Percentiles rank a stretch among this genome's conserved stretches.
Conservation (phyloP, 2,888 invertebrate species). For the Pachymerium ferrugineum region DNA sequence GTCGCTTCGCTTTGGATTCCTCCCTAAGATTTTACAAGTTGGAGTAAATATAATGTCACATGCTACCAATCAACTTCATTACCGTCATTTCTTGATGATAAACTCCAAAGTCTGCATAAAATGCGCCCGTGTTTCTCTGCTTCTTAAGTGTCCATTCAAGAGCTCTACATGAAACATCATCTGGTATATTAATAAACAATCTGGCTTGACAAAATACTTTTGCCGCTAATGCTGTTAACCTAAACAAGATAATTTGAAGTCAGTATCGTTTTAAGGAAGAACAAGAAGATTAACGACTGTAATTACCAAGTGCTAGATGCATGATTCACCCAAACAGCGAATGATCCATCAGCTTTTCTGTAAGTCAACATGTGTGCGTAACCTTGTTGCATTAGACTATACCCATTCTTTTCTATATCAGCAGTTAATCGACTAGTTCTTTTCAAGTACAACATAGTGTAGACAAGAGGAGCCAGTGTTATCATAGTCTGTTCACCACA, state of each 20-base stretch:
- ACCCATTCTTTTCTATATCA: conserved; percentile 11
- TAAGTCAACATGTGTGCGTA: neutral
- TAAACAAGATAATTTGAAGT: neutral
- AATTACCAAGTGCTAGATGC: conserved; percentile 11
- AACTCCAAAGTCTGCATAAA: conserved; percentile 1
- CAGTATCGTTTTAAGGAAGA: neutral
- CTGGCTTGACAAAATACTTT: conserved; percentile 29
- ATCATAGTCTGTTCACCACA: conserved; percentile 20
- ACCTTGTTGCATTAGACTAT: conserved; percentile 7
- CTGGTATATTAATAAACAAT: neutral
- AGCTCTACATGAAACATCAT: neutral
- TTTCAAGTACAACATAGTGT: conserved; percentile 6
- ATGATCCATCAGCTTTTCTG: conserved; percentile 21
- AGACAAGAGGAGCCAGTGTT: neutral
- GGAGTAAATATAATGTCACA: neutral
- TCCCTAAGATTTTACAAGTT: neutral
- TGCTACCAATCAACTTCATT: no score
- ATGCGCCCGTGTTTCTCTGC: conserved; percentile 9
- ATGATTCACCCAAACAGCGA: neutral
- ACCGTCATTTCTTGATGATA: conserved; percentile 25
- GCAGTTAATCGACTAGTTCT: neutral
- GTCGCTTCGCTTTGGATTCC: conserved; percentile 25
- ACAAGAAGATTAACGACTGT: no score
- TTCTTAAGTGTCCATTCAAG: conserved; percentile 7
- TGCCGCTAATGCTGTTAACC: conserved; percentile 9